Base-by-base conservation (phyloP, 2,797 vertebrate genomes). In the Coregonus ussuriensis region DNA sequence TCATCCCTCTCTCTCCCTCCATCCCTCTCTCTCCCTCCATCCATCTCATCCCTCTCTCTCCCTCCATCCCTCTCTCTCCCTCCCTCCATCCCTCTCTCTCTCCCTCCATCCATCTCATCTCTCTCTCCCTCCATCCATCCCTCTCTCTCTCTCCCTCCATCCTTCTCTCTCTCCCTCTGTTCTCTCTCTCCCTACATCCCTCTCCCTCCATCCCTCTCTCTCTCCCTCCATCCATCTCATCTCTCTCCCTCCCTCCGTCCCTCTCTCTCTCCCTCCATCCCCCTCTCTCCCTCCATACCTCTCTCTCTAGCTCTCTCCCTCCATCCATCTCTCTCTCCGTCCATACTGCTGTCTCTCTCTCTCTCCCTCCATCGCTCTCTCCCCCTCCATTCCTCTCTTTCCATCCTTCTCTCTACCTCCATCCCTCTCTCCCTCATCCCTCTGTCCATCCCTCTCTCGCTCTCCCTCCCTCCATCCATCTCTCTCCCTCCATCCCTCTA, bases 321-420 rank as follows among this genome's bases (percentile, higher is more conserved):
- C 37, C n/a, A 13, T 13, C 51, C 62, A 1, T 13, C 11, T 65
- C 33, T 74, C 59, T 51, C 80, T 75, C 72, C 76, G 35, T 53
- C 63, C 71, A n/a, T n/a, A n/a, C n/a, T n/a, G n/a, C n/a, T n/a
- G n/a, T n/a, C 59, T 37, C 77, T 86, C 83, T 77, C 72, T 75
- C 66, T 74, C 47, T 71, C 65, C 35, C 76, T 85, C 83, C 77
- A n/a, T n/a, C n/a, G n/a, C 72, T 76, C 63, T 73, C 63, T 21
- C 3, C 71, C 77, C 82, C 83, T 75, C n/a, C 85, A 83, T 84
- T 86, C 86, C 75, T 87, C 87, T n/a, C n/a, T n/a, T n/a, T n/a
- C n/a, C n/a, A n/a, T n/a, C n/a, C n/a, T n/a, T 15, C 35, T 31
- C 53, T 25, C 13, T 59, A 1, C 56, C 35, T 72, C 35, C n/a